Evolutionary conservation across 2,113 vertebrate genomes (phyloP).

Genomic region (Conger conger): DNA sequence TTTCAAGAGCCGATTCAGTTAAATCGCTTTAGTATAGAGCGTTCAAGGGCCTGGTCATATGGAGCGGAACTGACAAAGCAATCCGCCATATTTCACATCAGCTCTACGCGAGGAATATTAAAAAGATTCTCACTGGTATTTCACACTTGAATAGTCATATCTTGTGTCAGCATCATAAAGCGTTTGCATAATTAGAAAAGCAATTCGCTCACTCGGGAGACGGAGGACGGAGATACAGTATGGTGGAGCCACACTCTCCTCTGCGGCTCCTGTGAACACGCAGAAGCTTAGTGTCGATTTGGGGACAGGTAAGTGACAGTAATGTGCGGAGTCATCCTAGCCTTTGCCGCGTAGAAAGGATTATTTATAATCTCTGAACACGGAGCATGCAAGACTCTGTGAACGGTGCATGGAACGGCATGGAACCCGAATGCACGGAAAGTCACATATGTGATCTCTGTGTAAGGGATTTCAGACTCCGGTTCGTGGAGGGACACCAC

Average conservation of each 20-base stretch:
- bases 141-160: background rate
- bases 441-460: no score
- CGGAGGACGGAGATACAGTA: background rate
- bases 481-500: no score
- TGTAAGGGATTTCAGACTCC: no score
- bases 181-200: background rate
- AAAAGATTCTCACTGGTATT: background rate
- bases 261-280: background rate
- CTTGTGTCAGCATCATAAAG: background rate
- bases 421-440: background rate
- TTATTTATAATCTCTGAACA: no score
- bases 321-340: no score
- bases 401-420: background rate
- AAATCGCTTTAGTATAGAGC: background rate
- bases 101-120: background rate
- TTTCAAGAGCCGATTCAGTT: background rate
- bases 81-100: background rate
- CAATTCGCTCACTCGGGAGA: background rate
- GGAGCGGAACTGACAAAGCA: background rate
- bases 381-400: background rate
- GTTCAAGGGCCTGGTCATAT: background rate
- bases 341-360: background rate
- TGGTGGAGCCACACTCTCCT: background rate
- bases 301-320: constrained; percentile 13
- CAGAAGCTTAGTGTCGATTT: background rate